Evolutionary conservation across 2,888 invertebrate genomes (phyloP).

Genomic region (Eulithis prunata): DNA sequence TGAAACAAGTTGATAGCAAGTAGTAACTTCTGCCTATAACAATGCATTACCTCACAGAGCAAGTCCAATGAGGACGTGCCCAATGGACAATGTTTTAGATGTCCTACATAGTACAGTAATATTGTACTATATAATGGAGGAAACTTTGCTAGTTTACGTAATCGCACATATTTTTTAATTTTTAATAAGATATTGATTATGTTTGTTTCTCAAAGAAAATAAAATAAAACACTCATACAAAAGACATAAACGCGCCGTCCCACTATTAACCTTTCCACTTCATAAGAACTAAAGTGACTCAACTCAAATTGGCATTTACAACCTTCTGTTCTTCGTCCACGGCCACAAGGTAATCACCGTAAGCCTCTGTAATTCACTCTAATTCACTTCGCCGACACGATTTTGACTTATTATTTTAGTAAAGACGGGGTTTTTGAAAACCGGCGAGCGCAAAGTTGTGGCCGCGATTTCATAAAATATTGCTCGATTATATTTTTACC

Average conservation of each 20-base stretch:
- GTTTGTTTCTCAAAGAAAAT: too few species aligned
- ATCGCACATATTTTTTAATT: too few species aligned
- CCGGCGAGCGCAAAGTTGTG: not conserved
- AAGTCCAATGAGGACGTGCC: too few species aligned
- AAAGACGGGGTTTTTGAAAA: not conserved
- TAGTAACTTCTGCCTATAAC: too few species aligned
- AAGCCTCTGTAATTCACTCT: constrained; percentile 45
- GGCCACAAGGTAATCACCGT: constrained; percentile 28
- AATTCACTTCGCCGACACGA: constrained; percentile 48
- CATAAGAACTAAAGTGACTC: constrained; percentile 13
- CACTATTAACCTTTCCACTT: constrained; percentile 5
- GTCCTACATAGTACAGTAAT: too few species aligned
- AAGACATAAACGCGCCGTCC: constrained; percentile 29
- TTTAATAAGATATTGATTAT: too few species aligned
- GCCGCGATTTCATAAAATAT: not conserved
- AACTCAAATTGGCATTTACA: constrained; percentile 11
- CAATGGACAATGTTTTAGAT: too few species aligned
- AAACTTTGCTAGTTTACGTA: too few species aligned
- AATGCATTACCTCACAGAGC: too few species aligned
- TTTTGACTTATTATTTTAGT: constrained; percentile 48
- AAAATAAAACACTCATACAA: constrained; percentile 7
- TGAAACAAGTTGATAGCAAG: too few species aligned
- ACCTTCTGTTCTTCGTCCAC: constrained; percentile 16
- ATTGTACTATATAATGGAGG: too few species aligned
- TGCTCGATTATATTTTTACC: too few species aligned